Conservation (phyloP, 1,140 invertebrate genomes). For the Brachionus rubens region DNA sequence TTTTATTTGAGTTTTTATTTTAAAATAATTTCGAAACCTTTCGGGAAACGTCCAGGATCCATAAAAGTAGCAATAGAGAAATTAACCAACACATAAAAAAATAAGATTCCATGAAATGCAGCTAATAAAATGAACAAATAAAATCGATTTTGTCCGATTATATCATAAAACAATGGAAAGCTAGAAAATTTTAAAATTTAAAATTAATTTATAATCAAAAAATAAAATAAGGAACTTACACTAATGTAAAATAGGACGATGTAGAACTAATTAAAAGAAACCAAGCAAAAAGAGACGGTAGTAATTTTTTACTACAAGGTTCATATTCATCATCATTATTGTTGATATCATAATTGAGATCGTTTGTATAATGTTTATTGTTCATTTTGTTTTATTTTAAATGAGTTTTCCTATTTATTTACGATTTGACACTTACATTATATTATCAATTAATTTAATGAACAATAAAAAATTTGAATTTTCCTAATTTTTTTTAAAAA, state of each 20-base stretch:
- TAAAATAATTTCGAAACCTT: not conserved
- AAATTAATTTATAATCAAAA: not conserved
- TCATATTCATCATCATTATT: conserved; percentile 37
- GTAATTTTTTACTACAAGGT: conserved; percentile 22
- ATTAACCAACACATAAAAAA: conserved; percentile 38
- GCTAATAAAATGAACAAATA: not conserved
- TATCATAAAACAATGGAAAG: not conserved
- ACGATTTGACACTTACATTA: no score
- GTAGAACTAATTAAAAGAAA: conserved; percentile 30
- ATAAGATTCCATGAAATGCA: not conserved
- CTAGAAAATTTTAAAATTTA: not conserved
- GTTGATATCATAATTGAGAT: not conserved
- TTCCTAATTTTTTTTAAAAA: no score
- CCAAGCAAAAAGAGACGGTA: conserved; percentile 41
- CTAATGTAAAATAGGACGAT: conserved; percentile 40
- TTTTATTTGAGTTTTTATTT: not conserved
- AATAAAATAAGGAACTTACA: not conserved
- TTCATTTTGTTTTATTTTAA: conserved; percentile 5
- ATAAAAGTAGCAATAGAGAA: conserved; percentile 15
- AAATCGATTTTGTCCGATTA: not conserved
- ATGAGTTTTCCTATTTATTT: not conserved
- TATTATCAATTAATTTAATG: no score
- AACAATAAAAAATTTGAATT: not conserved
- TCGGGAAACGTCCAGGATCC: conserved; percentile 43
- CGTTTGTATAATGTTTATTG: not conserved